These are phyloP conservation scores for Oithona nana DNA, from an alignment of 2,888 invertebrate species.

Conservation along the genomic window DNA sequence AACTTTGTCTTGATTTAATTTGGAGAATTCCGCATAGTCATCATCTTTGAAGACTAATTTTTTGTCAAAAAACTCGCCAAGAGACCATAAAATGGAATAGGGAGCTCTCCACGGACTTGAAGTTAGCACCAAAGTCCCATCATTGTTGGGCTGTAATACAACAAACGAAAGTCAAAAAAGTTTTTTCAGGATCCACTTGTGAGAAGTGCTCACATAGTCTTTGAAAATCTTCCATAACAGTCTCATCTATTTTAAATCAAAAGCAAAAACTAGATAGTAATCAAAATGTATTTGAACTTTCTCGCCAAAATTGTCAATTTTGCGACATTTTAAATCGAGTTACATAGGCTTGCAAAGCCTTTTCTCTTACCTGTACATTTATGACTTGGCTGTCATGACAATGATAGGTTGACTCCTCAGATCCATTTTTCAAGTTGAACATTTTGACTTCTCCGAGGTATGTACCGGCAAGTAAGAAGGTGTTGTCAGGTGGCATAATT, in stretches of 20 bases:
- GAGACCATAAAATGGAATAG: conserved; percentile 52
- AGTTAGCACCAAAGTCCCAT: conserved; percentile 59
- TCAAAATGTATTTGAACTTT: too few relatives aligned
- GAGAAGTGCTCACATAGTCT: too few relatives aligned
- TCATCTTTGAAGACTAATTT: conserved; percentile 52
- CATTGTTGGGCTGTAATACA: conserved; percentile 46
- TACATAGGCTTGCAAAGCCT: too few relatives aligned
- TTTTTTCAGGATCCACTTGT: too few relatives aligned
- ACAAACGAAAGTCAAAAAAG: neutral
- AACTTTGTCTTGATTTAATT: conserved; percentile 58
- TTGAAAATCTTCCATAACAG: too few relatives aligned
- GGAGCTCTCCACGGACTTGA: conserved; percentile 69
- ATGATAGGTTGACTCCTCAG: conserved; percentile 51
- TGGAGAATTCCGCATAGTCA: conserved; percentile 78
- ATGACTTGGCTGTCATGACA: conserved; percentile 76
- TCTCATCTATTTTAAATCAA: neutral
- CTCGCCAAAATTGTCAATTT: too few relatives aligned
- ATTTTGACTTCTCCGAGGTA: conserved; percentile 74
- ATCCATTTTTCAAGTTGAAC: conserved; percentile 62
- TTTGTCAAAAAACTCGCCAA: conserved; percentile 24
- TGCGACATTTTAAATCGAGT: too few relatives aligned
- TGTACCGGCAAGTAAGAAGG: conserved; percentile 62
- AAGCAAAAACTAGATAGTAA: too few relatives aligned
- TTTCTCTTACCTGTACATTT: conserved; percentile 30
- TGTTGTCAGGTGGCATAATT: conserved; percentile 41